These are phyloP conservation scores for Strigops habroptila DNA, from an alignment of 2,113 vertebrate species.

Conservation along the genomic window DNA sequence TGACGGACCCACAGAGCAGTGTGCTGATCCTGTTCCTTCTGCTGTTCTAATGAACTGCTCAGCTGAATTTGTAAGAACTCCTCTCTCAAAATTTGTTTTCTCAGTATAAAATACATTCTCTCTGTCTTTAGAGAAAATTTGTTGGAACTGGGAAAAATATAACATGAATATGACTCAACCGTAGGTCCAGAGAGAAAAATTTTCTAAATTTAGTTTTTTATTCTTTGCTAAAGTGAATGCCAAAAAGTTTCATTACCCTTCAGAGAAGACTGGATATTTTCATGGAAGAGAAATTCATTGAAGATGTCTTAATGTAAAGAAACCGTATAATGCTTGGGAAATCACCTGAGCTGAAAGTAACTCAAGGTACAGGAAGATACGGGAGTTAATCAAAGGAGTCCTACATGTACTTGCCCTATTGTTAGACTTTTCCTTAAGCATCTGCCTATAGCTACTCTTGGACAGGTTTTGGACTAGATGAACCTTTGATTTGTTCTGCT, in stretches of 20 bases:
- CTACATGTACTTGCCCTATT: not conserved
- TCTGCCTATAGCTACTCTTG: not conserved
- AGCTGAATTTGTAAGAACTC: slow-evolving; percentile 61
- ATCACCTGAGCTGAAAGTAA: not conserved
- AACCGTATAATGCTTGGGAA: not conserved
- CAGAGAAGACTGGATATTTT: not conserved
- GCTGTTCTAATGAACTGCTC: slow-evolving; percentile 51
- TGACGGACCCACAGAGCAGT: slow-evolving; percentile 79
- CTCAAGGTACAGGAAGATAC: not conserved
- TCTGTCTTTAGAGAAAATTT: not conserved
- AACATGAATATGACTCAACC: not conserved
- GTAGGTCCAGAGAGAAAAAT: not conserved
- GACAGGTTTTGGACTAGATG: not conserved
- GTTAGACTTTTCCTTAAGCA: not conserved
- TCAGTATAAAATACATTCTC: not conserved
- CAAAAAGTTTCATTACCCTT: not conserved
- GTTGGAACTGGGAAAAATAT: not conserved
- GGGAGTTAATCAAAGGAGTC: not conserved
- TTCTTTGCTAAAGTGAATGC: not conserved
- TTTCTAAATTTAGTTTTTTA: not conserved
- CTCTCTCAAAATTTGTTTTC: not conserved
- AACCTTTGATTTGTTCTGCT: not conserved
- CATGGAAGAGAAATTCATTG: not conserved
- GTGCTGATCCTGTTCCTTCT: slow-evolving; percentile 68
- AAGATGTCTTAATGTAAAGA: not conserved